Evolutionary conservation across 2,888 invertebrate species (phyloP), one percentile per base, ranked within the genome.

Genomic region (Andricus curvator): DNA sequence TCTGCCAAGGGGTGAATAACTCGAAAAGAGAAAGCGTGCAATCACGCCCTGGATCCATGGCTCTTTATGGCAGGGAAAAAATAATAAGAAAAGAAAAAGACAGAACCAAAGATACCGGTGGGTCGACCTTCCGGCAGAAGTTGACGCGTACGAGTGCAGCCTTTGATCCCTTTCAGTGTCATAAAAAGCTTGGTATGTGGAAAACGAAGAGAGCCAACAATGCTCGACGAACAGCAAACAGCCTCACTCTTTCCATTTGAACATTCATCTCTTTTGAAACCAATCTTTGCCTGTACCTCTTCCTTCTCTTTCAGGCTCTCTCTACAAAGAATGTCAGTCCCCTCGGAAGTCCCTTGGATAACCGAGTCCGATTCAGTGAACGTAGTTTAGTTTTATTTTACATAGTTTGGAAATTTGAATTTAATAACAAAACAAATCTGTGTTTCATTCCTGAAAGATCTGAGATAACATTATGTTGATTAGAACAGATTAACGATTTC

Each of bases 121-220:
- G 51, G 70, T 48, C 70, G 48, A 70, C 70, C 70, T 70, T 51
- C 48, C 25, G 48, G 70, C 51, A 70, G 48, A 70, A 70, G 70
- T 70, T 70, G 70, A 70, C 70, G 70, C 70, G 70, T 70, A 51
- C 51, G 70, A 70, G 70, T 70, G 68, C 68, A 68, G 70, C 51
- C 70, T 70, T 70, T 70, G 70, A 70, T 70, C 70, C 70, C 70
- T 70, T 70, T 70, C 51, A 70, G 70, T 51, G 70, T 70, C 48
- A 70, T 70, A 70, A 70, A 48, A 70, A 48, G 51, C 70, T 51
- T 70, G 70, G 70, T 44, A 70, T 70, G 70, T 70, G 70, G 20
- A 70, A 70, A 70, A 70, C 70, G 70, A 70, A 70, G 70, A 70
- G 70, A 51, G 51, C 48, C 29, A 70, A 70, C 70, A 70, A 70